Base-by-base conservation (phyloP, 2,113 vertebrate genomes). In the Calyptommatus sinebrachiatus region DNA sequence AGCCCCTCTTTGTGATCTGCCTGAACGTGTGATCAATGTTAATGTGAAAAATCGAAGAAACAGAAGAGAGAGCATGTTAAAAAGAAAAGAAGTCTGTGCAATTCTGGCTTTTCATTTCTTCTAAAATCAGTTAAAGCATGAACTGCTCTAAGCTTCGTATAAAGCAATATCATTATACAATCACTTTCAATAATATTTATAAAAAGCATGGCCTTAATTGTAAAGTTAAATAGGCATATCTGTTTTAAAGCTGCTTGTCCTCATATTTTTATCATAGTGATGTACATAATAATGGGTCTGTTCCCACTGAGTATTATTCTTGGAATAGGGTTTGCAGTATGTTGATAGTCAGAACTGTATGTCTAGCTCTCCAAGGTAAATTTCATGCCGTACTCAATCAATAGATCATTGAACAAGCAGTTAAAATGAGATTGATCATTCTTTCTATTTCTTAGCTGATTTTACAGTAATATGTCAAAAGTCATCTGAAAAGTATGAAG, bases 321-420 rank as follows among this genome's bases (percentile, higher is more conserved):
- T 50, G 48, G 48, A 57, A 5, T 57, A 57, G 12, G 16, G 53
- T 18, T 16, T 18, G 14, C 53, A 18, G 18, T 57, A 16, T 16
- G 14, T 57, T 57, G 53, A 57, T 57, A 57, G 26, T 65, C 7
- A 35, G 26, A 22, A 24, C 57, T 21, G 12, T 12, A 50, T 3
- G 8, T 45, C 4, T 11, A 65, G 12, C 70, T 48, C 7, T 63
- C 45, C 45, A 21, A 6, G 16, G 57, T 71, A 62, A 48, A 71
- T 29, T 41, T 63, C 41, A 63, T 50, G 41, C 21, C 68, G n/a
- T 50, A 14, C 66, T 79, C 35, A 78, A 57, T 29, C 60, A 83
- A 62, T 53, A 76, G 62, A 87, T 81, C 79, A 60, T 81, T 83
- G 28, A 73, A 88, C 3, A 85, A 61, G 28, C 8, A 50, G 7